Conservation (phyloP, 2,797 vertebrate species). For the Syncerus caffer region DNA sequence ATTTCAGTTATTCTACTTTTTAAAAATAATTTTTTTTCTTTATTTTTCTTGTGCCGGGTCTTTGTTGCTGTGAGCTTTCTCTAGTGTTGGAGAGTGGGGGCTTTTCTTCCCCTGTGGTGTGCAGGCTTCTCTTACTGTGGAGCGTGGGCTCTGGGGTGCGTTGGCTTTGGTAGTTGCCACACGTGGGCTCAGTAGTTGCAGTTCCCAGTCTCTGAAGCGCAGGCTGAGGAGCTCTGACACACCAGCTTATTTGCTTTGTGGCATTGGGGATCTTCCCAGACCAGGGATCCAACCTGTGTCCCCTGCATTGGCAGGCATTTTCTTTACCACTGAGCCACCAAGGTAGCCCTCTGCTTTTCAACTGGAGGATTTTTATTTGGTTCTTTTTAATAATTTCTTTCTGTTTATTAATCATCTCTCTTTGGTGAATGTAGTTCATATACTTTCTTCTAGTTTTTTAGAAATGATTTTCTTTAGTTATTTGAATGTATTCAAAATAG, state of each 20-base stretch:
- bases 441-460: neutral
- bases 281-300: neutral
- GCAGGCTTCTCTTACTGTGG: neutral
- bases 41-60: neutral
- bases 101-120: neutral
- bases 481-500: conserved; percentile 4
- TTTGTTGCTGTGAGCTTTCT: neutral
- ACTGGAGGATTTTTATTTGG: neutral
- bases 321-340: neutral
- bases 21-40: neutral
- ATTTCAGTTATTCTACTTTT: neutral
- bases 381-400: neutral
- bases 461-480: neutral
- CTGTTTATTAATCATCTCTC: neutral
- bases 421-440: neutral
- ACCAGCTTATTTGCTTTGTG: neutral
- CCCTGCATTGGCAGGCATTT: neutral
- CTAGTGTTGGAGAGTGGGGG: neutral
- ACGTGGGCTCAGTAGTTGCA: neutral
- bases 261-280: neutral
- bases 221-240: neutral
- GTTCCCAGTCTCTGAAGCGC: neutral
- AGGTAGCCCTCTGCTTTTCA: neutral
- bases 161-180: neutral
- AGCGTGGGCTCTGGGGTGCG: neutral